Conservation (phyloP, 1,140 invertebrate genomes). For the Contarinia nasturtii region DNA sequence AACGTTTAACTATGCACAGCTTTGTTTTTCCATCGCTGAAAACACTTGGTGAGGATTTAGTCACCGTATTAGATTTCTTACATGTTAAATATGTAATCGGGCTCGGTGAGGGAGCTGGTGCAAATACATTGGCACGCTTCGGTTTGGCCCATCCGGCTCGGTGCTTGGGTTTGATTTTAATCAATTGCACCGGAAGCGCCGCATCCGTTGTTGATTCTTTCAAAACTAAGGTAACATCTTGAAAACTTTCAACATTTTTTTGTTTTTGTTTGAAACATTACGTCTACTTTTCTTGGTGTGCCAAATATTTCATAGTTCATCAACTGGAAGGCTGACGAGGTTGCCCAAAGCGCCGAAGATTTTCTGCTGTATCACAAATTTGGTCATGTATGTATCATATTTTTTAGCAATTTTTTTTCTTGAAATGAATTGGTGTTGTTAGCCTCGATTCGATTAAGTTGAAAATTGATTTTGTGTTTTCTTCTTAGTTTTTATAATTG, state of each 20-base stretch:
- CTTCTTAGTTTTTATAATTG: neutral
- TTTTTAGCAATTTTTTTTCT: neutral
- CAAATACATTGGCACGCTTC: slow-evolving; percentile 72
- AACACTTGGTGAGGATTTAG: slow-evolving; percentile 63
- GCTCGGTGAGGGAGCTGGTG: slow-evolving; percentile 75
- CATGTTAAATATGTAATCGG: slow-evolving; percentile 62
- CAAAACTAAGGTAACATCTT: slow-evolving; percentile 48
- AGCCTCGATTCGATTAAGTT: neutral
- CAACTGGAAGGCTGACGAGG: slow-evolving; percentile 47
- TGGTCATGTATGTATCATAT: slow-evolving; percentile 54
- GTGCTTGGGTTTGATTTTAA: slow-evolving; percentile 57
- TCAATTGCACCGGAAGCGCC: slow-evolving; percentile 75
- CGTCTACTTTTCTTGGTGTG: neutral
- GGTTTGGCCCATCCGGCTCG: slow-evolving; percentile 58
- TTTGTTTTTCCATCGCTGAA: slow-evolving; percentile 69
- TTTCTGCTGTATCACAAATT: slow-evolving; percentile 80
- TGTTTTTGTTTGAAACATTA: neutral
- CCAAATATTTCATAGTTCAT: slow-evolving; percentile 33
- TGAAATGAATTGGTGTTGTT: neutral
- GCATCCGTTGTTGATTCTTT: slow-evolving; percentile 75
- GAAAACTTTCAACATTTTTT: neutral
- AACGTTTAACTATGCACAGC: too few relatives aligned
- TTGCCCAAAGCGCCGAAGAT: slow-evolving; percentile 61
- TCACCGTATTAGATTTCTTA: slow-evolving; percentile 62
- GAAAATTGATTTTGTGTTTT: slow-evolving; percentile 2